Evolutionary conservation across 2,113 vertebrate genomes (phyloP), one percentile per base, ranked within the genome.

Genomic region (Ceyx margarethae): DNA sequence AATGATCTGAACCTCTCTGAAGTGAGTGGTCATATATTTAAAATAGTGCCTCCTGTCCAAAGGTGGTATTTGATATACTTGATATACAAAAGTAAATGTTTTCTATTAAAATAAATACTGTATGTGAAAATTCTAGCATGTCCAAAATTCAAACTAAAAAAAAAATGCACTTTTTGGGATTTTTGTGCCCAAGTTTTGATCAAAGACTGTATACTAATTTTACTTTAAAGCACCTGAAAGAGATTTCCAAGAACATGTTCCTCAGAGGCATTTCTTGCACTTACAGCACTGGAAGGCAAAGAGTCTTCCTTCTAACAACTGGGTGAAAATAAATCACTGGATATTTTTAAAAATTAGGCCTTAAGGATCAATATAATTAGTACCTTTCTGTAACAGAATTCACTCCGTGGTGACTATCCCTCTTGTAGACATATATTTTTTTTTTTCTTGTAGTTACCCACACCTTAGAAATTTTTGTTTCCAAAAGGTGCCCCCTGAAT

Each of bases 401-500:
- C 28, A 42, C 11, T 56, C 46, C 28, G 16, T 75, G 10, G 31
- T 53, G 28, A 76, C 58, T 91, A 93, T 75, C 37, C 26, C 22
- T 72, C 42, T 54, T 81, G 77, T 50, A 12, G 1, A 51, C 28
- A 15, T 0, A 4, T 20, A 60, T 35, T 20, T 28, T 37, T 20
- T 42, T 45, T 40, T 91, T 86, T 75, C 50, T 20, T 64, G 40
- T 86, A 51, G 64, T 86, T 93, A 87, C 42, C 54, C 78, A 79
- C 46, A 79, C 69, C 90, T 94, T 31, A 93, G 66, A 28, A 68
- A 57, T 87, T 89, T 90, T 89, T 93, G 37, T 87, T 95, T 90
- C 88, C 69, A 85, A 78, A 90, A 89, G 66, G 89, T 95, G 83
- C 50, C 71, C 54, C 66, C 28, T 82, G 81, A 93, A 95, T 90